phyloP scores from a whole-genome alignment of 2,113 vertebrate genomes.

The Triplophysa dalaica region DNA sequence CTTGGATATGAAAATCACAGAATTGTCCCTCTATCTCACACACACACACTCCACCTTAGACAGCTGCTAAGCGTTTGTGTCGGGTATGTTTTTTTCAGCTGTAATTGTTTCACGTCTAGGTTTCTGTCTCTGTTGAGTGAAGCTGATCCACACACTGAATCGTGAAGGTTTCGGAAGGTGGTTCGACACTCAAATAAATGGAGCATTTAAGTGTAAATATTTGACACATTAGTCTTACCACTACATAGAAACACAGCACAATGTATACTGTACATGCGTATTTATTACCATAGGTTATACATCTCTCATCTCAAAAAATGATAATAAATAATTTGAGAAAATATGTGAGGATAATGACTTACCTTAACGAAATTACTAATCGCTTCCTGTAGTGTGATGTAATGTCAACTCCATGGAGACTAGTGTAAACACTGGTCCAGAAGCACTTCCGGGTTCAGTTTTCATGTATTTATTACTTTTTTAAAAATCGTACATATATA shows the following conservation, averaged over 20 bases:
- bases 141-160: slow-evolving; percentile 14
- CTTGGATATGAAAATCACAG: slow-evolving; percentile 18
- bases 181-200: slow-evolving; percentile 24
- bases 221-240: slow-evolving; percentile 19
- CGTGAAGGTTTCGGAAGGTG: slow-evolving; percentile 16
- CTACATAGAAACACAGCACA: slow-evolving; percentile 4
- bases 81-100: background rate
- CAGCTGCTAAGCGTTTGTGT: background rate
- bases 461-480: no score
- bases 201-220: slow-evolving; percentile 19
- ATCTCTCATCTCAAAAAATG: no score
- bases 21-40: background rate
- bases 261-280: background rate
- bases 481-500: no score
- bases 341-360: no score
- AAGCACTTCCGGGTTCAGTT: no score
- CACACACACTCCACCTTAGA: background rate
- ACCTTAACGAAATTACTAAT: no score
- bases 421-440: no score
- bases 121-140: slow-evolving; percentile 12
- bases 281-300: background rate
- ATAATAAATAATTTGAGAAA: no score
- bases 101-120: background rate
- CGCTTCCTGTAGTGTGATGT: no score
- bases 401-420: no score